Conservation (phyloP, 2,888 invertebrate genomes). For the Orthosia incerta region DNA sequence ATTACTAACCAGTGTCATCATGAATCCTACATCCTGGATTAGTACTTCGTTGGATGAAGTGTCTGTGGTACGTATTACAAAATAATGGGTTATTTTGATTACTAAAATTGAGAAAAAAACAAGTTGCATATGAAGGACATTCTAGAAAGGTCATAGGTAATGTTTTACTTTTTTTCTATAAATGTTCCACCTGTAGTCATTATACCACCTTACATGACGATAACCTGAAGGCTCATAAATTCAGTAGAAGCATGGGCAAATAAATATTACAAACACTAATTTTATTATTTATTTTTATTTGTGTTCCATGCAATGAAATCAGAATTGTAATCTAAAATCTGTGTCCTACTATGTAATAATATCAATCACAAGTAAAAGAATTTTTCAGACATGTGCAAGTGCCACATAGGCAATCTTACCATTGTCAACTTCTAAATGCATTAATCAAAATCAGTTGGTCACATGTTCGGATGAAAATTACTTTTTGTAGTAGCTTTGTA, state of each 20-base stretch:
- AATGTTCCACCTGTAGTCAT: constrained; percentile 12
- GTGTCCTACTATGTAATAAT: background rate
- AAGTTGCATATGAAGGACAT: constrained; percentile 68
- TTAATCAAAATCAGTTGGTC: constrained; percentile 18
- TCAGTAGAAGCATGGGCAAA: background rate
- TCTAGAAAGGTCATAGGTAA: constrained; percentile 75
- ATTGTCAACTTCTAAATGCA: constrained; percentile 9
- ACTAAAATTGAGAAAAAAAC: constrained; percentile 59
- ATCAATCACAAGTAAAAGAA: background rate
- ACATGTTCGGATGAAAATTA: background rate
- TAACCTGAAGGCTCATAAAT: background rate
- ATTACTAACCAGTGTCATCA: constrained; percentile 74
- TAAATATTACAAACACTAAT: constrained; percentile 21
- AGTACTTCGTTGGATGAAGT: constrained; percentile 81
- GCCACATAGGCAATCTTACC: constrained; percentile 58
- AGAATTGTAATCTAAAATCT: background rate
- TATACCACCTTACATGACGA: background rate
- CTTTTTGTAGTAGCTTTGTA: background rate
- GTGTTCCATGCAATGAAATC: background rate
- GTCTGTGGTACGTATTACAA: constrained; percentile 84
- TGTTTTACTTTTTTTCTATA: constrained; percentile 49
- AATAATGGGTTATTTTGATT: constrained; percentile 18
- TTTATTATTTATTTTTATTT: background rate
- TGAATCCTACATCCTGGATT: constrained; percentile 74
- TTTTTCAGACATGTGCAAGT: constrained; percentile 40